Evolutionary conservation across 2,113 vertebrate genomes (phyloP), one percentile per base, ranked within the genome.

Genomic region (Hystrix brachyura): DNA sequence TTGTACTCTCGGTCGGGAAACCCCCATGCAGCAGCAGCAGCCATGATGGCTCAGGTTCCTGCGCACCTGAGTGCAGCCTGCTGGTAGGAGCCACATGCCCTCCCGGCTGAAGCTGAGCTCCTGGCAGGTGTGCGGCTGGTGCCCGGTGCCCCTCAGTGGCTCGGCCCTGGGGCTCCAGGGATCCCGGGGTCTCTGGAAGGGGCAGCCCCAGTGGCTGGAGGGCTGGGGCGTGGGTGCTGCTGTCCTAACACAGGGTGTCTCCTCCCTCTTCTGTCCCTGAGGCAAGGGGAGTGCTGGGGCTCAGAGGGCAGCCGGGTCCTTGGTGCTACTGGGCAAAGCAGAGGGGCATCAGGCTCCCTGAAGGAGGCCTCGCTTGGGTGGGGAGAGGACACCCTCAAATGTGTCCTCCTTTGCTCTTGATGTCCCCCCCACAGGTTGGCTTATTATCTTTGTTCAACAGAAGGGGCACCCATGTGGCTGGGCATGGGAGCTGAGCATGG

Each of bases 21-120:
- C 46, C 62, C 62, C 19, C 29, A 10, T 3, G 1, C 11, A 29
- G 27, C 43, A 85, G 27, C 43, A 85, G 43, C 46, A 17, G 1
- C 7, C 18, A 3, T 1, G 53, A 15, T 4, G 3, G 27, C 38
- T 11, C 1, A 0, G 32, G 38, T 7, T 46, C n/a, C 18, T 46
- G 53, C 5, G 6, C 2, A 0, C 12, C 27, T 3, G 4, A 13
- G 78, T 9, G 15, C n/a, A 23, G 69, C 69, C 17, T 21, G 3
- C 11, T 43, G 69, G n/a, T 29, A 38, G 69, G 19, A 43, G 8
- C 69, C n/a, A 21, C 67, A 38, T 38, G 17, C 67, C 8, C n/a
- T 71, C 67, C 67, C 18, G 9, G 62, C 67, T 71, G 69, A 10
- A 9, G 69, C 6, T 71, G 67, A 71, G n/a, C 18, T 1, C 62